Evolutionary conservation across 2,888 invertebrate genomes (phyloP).

Genomic region (Hydraecia micacea): DNA sequence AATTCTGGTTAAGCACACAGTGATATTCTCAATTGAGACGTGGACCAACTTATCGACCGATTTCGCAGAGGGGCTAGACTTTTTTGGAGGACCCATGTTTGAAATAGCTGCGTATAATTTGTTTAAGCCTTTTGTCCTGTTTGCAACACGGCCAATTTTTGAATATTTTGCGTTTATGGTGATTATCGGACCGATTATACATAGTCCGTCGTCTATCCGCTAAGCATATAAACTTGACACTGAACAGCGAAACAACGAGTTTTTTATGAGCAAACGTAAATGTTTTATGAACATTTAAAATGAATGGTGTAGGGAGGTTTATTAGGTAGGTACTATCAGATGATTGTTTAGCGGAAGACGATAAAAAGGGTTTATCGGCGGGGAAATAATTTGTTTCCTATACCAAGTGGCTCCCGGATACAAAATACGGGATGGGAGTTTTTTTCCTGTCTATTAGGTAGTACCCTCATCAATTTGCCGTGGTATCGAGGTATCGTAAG

Average conservation of each 20-base stretch:
- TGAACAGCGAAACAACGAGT: conserved; percentile 10
- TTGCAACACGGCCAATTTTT: neutral
- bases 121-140: neutral
- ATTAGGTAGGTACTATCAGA: conserved; percentile 2
- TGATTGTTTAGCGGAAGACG: conserved; percentile 40
- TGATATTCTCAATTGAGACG: neutral
- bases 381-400: conserved; percentile 44
- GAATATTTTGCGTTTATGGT: neutral
- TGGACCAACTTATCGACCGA: neutral
- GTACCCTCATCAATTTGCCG: conserved; percentile 6
- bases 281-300: conserved; percentile 56
- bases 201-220: neutral
- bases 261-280: conserved; percentile 53
- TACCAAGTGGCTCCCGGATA: conserved; percentile 1
- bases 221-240: conserved; percentile 41
- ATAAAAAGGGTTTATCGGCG: conserved; percentile 33
- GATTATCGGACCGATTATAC: neutral
- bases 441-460: conserved; percentile 2
- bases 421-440: conserved; percentile 9
- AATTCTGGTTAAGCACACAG: neutral
- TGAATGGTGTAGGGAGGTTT: conserved; percentile 41
- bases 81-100: neutral
- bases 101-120: neutral
- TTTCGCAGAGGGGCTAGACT: neutral
- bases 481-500: conserved; percentile 7